phyloP scores from a whole-genome alignment of 1,140 invertebrate species.

The Drosophila sproati region DNA sequence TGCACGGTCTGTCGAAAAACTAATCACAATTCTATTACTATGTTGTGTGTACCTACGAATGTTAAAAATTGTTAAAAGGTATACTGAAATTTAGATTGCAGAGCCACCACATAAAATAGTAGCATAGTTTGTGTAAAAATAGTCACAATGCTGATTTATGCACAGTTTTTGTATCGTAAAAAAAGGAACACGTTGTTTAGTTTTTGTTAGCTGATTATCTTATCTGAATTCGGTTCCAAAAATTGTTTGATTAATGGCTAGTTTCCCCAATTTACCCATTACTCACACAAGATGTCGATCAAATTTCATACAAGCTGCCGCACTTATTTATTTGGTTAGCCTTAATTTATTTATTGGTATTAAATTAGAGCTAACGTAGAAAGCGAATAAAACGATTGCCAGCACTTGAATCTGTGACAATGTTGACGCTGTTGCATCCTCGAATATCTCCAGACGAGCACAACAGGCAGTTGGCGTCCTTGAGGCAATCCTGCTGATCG shows the following conservation, averaged over 20 bases:
- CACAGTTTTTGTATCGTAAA: neutral
- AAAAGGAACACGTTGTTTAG: too few species aligned
- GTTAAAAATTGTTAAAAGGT: too few species aligned
- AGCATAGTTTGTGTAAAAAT: neutral
- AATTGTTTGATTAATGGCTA: neutral
- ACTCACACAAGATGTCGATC: neutral
- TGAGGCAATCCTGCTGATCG: constrained; percentile 66
- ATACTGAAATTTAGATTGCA: too few species aligned
- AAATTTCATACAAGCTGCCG: neutral
- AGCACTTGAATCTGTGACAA: constrained; percentile 30
- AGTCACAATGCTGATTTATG: neutral
- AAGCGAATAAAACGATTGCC: constrained; percentile 64
- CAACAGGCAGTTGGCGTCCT: constrained; percentile 66
- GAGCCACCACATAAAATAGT: too few species aligned
- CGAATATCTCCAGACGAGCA: constrained; percentile 68
- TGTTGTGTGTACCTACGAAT: too few species aligned
- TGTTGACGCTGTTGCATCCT: constrained; percentile 63
- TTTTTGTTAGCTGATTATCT: neutral
- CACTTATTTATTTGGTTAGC: neutral
- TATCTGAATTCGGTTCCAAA: neutral
- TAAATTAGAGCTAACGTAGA: constrained; percentile 31
- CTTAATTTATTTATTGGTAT: neutral
- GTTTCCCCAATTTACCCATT: neutral
- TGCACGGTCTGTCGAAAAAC: too few species aligned
- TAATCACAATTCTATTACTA: too few species aligned